Conservation (phyloP, 1,140 invertebrate genomes). For the Zaprionus capensis region DNA sequence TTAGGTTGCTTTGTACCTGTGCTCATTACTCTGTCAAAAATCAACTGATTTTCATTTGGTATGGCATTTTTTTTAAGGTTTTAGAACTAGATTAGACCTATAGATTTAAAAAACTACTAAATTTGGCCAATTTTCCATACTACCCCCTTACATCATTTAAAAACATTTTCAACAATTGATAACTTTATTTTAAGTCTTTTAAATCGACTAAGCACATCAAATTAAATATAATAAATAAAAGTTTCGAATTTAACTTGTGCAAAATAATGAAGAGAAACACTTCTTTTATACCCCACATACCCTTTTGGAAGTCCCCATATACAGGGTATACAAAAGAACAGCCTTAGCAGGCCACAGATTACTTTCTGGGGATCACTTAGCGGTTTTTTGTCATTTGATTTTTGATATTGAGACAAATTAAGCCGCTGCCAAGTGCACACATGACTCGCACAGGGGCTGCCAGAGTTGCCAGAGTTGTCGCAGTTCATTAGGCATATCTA, state of each 20-base stretch:
- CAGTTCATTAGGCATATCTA: conserved; percentile 49
- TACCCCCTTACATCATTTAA: not conserved
- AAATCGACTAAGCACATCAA: not conserved
- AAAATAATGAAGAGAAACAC: not conserved
- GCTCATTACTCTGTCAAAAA: not conserved
- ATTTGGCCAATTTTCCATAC: not conserved
- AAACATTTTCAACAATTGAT: not conserved
- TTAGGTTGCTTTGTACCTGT: too few relatives aligned
- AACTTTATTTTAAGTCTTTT: not conserved
- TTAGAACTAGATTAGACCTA: not conserved
- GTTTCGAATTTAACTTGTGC: not conserved
- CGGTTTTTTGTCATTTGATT: conserved; percentile 40
- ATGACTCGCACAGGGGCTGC: not conserved
- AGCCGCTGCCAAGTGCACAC: conserved; percentile 14
- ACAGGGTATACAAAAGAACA: not conserved
- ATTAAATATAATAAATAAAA: not conserved
- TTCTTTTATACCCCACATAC: not conserved
- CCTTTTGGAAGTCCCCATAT: not conserved
- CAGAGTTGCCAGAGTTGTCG: conserved; percentile 18
- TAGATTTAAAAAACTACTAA: accelerated
- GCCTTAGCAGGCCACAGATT: not conserved
- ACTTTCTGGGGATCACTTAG: not conserved
- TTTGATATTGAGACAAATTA: not conserved
- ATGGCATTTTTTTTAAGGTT: not conserved
- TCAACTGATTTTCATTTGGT: not conserved